Base-by-base conservation (phyloP, 2,113 vertebrate species). In the Oryzias melastigma region DNA sequence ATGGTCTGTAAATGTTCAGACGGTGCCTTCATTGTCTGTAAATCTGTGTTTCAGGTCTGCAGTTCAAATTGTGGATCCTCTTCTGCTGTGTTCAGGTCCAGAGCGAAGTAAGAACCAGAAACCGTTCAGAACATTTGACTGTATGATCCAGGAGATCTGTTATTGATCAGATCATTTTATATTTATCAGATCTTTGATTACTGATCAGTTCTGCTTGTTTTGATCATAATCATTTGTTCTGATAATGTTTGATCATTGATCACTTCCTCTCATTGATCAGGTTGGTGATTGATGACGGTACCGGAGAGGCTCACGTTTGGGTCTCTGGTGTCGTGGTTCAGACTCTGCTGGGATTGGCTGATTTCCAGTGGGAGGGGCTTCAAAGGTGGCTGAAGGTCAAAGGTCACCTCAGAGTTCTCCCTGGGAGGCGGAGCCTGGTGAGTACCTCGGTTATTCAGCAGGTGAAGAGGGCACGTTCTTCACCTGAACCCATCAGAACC, bases 201-300 rank as follows among this genome's bases (percentile, higher is more conserved):
- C 29, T 18, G 27, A 35, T 18, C n/a, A n/a, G n/a, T n/a, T n/a
- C n/a, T n/a, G n/a, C n/a, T n/a, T n/a, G n/a, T n/a, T 3, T 24
- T 46, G 13, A 2, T 27, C 3, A 12, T 42, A 5, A 15, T 6
- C 45, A n/a, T 10, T 19, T 10, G 19, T 10, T 48, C 3, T 51
- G 50, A 52, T 52, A n/a, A 14, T 12, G 10, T 18, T 27, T 54
- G 16, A 46, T 46, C 7, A 8, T 7, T 46, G 2, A 3, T 14
- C 17, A 46, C 1, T 4, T 41, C n/a, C n/a, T 10, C 54, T 68
- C 29, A 10, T 43, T 17, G 10, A n/a, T 54, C 50, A 95, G 94
- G 71, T 62, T 92, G 52, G 87, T 92, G 55, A 77, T 94, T 7
- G 94, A 96, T 14, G 95, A 96, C 0, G 94, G 94, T 5, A 92